Conservation (phyloP, 92 coral and sea anemone genomes). For the Meandrina meandrites region DNA sequence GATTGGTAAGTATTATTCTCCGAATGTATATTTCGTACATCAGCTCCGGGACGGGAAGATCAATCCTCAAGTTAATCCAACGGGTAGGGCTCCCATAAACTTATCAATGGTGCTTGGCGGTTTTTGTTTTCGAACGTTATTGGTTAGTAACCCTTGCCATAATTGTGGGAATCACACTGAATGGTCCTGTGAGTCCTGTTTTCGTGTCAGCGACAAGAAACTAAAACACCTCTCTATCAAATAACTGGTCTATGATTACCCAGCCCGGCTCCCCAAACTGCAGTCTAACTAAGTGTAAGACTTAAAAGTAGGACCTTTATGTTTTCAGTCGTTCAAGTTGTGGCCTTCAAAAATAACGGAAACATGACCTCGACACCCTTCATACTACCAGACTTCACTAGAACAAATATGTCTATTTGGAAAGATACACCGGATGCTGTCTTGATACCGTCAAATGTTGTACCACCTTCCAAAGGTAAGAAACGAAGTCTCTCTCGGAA, state of each 20-base stretch:
- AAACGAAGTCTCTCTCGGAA: background rate
- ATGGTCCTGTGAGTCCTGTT: too few relatives aligned
- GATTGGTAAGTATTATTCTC: background rate
- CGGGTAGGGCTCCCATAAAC: background rate
- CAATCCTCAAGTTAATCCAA: background rate
- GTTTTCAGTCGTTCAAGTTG: conserved; percentile 10
- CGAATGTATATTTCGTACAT: background rate
- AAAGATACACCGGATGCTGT: background rate
- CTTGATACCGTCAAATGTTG: background rate
- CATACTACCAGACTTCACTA: conserved; percentile 5
- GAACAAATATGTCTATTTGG: conserved; percentile 9
- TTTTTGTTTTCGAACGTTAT: too few relatives aligned
- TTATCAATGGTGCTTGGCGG: too few relatives aligned
- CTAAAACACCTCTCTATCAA: too few relatives aligned
- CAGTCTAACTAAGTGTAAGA: too few relatives aligned
- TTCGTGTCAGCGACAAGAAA: too few relatives aligned
- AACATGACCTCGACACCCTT: background rate
- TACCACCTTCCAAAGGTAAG: background rate
- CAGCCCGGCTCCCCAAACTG: too few relatives aligned
- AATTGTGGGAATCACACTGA: too few relatives aligned
- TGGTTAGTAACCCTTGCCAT: too few relatives aligned
- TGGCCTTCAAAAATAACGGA: background rate
- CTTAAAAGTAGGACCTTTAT: too few relatives aligned
- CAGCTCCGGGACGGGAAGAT: too few relatives aligned
- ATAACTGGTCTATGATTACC: too few relatives aligned